A percentile compares a stretch with the other conserved stretches of the same genome.
Evolutionary conservation across 2,113 vertebrate genomes (phyloP).

Genomic region (Psophia crepitans): DNA sequence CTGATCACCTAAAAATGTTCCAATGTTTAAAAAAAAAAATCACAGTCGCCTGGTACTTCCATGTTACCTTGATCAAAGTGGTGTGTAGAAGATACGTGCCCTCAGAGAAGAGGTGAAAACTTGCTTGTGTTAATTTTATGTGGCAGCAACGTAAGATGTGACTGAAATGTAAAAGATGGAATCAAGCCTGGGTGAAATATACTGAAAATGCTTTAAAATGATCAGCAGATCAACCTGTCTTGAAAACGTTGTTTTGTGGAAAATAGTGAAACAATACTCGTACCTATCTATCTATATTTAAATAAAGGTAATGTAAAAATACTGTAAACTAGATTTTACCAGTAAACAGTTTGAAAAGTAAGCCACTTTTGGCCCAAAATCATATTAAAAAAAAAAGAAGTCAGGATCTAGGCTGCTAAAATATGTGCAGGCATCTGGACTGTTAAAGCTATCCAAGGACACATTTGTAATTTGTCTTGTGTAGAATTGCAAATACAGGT

Average conservation of each 20-base stretch:
- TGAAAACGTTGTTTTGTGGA: not conserved
- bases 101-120: not conserved
- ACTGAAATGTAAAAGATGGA: not conserved
- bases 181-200: not conserved
- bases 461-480: not conserved
- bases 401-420: not conserved
- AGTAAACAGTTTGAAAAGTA: not conserved
- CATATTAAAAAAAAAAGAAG: not conserved
- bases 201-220: not conserved
- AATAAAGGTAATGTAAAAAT: not conserved
- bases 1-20: not conserved
- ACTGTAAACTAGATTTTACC: not conserved
- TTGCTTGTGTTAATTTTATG: not conserved
- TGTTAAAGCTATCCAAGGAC: not conserved
- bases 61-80: not conserved
- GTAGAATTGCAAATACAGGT: not conserved
- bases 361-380: not conserved
- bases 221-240: not conserved
- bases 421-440: not conserved
- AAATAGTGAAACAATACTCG: not conserved
- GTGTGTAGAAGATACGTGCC: not conserved
- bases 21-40: not conserved
- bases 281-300: not conserved
- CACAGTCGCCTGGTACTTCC: fast-evolving
- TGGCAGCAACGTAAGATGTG: not conserved